phyloP scores from a whole-genome alignment of 2,113 vertebrate genomes.

The Ciconia boyciana region DNA sequence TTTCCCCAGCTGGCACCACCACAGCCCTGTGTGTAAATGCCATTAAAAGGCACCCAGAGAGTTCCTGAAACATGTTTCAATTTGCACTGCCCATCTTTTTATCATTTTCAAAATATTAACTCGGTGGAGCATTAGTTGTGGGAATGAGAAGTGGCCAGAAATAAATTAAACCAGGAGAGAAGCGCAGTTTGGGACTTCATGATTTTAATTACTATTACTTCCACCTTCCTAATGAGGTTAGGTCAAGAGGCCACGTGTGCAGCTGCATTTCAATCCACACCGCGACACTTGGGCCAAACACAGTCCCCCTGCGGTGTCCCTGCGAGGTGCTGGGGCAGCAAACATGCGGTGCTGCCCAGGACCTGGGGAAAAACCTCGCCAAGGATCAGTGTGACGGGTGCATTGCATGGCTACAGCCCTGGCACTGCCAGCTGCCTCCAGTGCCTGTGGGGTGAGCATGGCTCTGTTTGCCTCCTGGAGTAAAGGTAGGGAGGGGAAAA shows the following conservation, averaged over 20 bases:
- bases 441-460: fast-evolving
- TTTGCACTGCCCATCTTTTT: not conserved
- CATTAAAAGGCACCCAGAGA: not conserved
- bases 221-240: not conserved
- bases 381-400: fast-evolving
- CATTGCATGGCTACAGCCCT: fast-evolving
- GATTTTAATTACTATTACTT: not conserved
- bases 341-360: fast-evolving
- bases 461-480: fast-evolving
- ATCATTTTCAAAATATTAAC: not conserved
- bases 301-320: fast-evolving
- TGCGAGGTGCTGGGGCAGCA: not conserved
- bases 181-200: not conserved
- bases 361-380: not conserved
- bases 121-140: not conserved
- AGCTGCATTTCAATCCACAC: not conserved
- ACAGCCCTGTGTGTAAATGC: not conserved
- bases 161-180: not conserved
- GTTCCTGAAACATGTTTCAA: not conserved
- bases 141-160: not conserved
- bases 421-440: not conserved
- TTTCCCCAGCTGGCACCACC: not conserved
- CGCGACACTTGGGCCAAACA: fast-evolving
- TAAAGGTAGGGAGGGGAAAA: not conserved
- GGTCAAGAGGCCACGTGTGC: not conserved